These are phyloP conservation scores for Sinonovacula constricta DNA, from an alignment of 1,140 invertebrate species.

Conservation along the genomic window DNA sequence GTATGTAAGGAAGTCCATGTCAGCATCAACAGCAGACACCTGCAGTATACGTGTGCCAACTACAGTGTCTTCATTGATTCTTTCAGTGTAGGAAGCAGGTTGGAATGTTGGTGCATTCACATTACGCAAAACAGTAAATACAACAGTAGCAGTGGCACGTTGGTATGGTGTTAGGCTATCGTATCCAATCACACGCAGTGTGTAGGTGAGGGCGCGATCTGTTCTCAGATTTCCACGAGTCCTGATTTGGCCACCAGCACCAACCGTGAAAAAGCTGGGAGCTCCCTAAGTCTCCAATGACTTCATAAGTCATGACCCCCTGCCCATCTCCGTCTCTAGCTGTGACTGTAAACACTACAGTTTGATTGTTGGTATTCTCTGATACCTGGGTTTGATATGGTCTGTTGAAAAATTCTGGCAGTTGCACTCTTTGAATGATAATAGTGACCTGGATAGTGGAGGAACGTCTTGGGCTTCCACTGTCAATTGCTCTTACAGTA, in stretches of 20 bases:
- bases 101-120: slow-evolving; percentile 64
- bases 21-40: slow-evolving; percentile 54
- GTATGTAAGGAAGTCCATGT: slow-evolving; percentile 58
- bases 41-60: slow-evolving; percentile 52
- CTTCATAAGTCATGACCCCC: slow-evolving; percentile 54
- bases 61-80: slow-evolving; percentile 32
- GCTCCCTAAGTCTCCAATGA: slow-evolving; percentile 49
- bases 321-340: slow-evolving; percentile 56
- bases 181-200: slow-evolving; percentile 65
- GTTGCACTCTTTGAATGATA: slow-evolving; percentile 40
- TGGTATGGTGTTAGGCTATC: slow-evolving; percentile 62
- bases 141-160: slow-evolving; percentile 60
- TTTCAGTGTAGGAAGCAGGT: slow-evolving; percentile 35
- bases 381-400: slow-evolving; percentile 38
- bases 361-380: slow-evolving; percentile 35
- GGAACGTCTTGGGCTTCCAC: slow-evolving; percentile 24
- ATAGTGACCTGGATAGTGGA: slow-evolving; percentile 49
- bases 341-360: slow-evolving; percentile 49
- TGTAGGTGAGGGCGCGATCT: slow-evolving; percentile 37
- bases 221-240: slow-evolving; percentile 24
- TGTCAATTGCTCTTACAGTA: slow-evolving; percentile 53
- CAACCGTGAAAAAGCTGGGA: slow-evolving; percentile 49
- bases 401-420: slow-evolving; percentile 50
- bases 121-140: slow-evolving; percentile 69
- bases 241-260: slow-evolving; percentile 28